These are phyloP conservation scores for Auanema freiburgensis DNA, from an alignment of 2,888 invertebrate genomes.

Conservation along the genomic window DNA sequence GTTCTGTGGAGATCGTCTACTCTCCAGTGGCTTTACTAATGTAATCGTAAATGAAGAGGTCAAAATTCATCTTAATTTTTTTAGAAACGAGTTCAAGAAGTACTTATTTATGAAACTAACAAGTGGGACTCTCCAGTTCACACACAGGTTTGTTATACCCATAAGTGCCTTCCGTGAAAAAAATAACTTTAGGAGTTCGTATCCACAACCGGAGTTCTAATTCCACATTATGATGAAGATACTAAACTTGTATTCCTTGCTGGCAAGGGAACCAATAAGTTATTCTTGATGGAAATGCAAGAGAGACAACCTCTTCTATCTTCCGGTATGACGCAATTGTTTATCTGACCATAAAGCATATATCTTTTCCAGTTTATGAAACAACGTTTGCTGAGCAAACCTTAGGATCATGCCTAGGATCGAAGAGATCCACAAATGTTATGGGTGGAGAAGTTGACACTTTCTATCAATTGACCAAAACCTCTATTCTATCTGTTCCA, in stretches of 20 bases:
- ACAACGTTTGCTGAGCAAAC: conserved; percentile 87
- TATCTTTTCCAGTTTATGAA: conserved; percentile 67
- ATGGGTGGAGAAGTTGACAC: conserved; percentile 96
- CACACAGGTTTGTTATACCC: conserved; percentile 9
- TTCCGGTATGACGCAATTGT: conserved; percentile 19
- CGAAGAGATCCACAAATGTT: conserved; percentile 79
- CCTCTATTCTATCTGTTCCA: conserved; percentile 86
- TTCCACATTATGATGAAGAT: conserved; percentile 88
- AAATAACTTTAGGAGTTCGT: conserved; percentile 30
- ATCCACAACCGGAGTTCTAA: conserved; percentile 72
- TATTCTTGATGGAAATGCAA: conserved; percentile 85
- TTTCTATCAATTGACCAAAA: conserved; percentile 82
- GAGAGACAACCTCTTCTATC: conserved; percentile 73
- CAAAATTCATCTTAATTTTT: conserved; percentile 27
- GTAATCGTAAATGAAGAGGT: conserved; percentile 62
- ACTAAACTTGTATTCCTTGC: conserved; percentile 92
- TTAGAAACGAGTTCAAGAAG: conserved; percentile 80
- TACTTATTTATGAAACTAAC: conserved; percentile 83
- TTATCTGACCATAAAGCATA: neutral
- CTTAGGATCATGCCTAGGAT: conserved; percentile 87
- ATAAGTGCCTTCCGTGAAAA: neutral
- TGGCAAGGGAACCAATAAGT: conserved; percentile 84
- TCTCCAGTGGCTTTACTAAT: conserved; percentile 87
- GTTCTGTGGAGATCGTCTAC: conserved; percentile 84
- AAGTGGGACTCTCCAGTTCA: conserved; percentile 70